Percentiles rank a stretch among this genome's conserved stretches.
Evolutionary conservation across 2,888 invertebrate genomes (phyloP).

Genomic region (Lampropteryx suffumata): DNA sequence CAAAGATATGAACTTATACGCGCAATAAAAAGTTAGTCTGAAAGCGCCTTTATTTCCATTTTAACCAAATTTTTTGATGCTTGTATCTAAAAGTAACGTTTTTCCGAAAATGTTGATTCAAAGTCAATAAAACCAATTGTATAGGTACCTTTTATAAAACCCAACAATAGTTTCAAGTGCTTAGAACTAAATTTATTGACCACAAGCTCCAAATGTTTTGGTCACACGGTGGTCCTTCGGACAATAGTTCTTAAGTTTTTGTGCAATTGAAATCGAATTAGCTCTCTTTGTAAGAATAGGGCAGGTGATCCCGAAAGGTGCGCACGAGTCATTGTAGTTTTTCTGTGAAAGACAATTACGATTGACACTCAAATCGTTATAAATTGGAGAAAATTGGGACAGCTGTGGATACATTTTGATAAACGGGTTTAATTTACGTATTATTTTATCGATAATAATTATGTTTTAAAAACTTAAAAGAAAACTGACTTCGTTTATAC

Average conservation of each 20-base stretch:
- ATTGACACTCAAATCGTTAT: constrained; percentile 6
- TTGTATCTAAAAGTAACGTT: too few relatives aligned
- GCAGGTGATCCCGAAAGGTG: constrained; percentile 44
- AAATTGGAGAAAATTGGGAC: constrained; percentile 26
- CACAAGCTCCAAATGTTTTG: constrained; percentile 5
- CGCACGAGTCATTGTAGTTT: constrained; percentile 28
- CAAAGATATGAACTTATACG: too few relatives aligned
- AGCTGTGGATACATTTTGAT: constrained; percentile 18
- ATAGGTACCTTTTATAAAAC: constrained; percentile 18
- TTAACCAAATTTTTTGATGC: too few relatives aligned
- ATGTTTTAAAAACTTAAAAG: too few relatives aligned
- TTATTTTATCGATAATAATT: too few relatives aligned
- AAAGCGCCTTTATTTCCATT: too few relatives aligned
- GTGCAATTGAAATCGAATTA: constrained; percentile 64
- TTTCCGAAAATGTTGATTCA: background rate
- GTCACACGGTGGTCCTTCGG: constrained; percentile 11
- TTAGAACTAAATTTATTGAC: constrained; percentile 26
- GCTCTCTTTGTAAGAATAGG: constrained; percentile 45
- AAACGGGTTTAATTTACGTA: too few relatives aligned
- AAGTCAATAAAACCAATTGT: constrained; percentile 15
- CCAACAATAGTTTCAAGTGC: constrained; percentile 23
- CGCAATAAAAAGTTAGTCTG: too few relatives aligned
- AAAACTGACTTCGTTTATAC: too few relatives aligned
- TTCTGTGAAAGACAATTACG: constrained; percentile 19
- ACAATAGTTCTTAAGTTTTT: constrained; percentile 23